These are phyloP conservation scores for Protodeltote pygarga DNA, from an alignment of 2,888 invertebrate genomes.

Conservation along the genomic window DNA sequence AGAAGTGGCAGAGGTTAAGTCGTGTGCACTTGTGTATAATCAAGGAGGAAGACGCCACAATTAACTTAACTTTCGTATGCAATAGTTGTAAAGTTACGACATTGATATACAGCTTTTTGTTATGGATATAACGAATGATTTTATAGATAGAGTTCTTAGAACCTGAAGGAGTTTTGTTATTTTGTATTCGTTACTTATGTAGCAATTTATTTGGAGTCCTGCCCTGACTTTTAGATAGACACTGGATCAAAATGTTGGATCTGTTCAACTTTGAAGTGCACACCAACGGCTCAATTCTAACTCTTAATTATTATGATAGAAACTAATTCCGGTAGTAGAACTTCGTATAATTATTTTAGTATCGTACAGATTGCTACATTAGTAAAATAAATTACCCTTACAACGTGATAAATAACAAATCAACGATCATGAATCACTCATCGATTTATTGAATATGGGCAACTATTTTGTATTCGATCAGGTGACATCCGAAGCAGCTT, in stretches of 20 bases:
- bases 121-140: conserved; percentile 8
- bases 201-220: no score
- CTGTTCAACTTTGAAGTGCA: no score
- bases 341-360: neutral
- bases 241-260: no score
- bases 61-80: conserved; percentile 30
- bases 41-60: conserved; percentile 33
- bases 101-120: conserved; percentile 22
- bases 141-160: conserved; percentile 15
- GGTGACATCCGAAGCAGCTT: conserved; percentile 96
- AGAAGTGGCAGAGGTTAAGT: conserved; percentile 43
- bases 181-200: no score
- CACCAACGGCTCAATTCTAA: no score
- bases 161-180: no score
- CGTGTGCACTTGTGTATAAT: conserved; percentile 43
- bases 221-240: no score
- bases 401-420: conserved; percentile 17
- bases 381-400: conserved; percentile 21
- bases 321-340: neutral
- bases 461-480: conserved; percentile 59
- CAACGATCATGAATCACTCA: conserved; percentile 32
- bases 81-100: conserved; percentile 28
- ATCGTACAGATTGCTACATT: neutral
- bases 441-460: conserved; percentile 35
- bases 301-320: no score